phyloP scores from a whole-genome alignment of 2,888 invertebrate genomes.

The Lasioglossum leucozonium region DNA sequence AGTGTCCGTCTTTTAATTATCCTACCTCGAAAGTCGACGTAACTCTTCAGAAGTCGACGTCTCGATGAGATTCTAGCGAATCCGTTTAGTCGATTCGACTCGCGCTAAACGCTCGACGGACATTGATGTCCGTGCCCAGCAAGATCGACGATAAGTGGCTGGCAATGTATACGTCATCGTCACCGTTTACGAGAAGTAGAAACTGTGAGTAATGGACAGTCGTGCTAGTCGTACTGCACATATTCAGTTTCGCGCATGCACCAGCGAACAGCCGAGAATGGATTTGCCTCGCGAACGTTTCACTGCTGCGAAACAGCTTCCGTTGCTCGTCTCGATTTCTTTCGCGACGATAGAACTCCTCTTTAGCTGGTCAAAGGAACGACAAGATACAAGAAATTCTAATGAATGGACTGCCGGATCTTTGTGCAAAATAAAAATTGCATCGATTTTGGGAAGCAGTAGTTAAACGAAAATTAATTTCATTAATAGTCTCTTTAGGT shows the following conservation, averaged over 20 bases:
- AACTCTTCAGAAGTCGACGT: neutral
- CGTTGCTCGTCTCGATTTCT: neutral
- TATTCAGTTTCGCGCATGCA: neutral
- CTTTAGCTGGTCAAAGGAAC: neutral
- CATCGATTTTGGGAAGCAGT: no score
- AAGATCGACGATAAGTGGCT: constrained; percentile 5
- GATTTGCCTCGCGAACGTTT: neutral
- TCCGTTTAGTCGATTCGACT: neutral
- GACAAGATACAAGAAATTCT: neutral
- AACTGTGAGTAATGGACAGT: constrained; percentile 2
- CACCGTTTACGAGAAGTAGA: neutral
- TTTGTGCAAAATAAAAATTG: no score
- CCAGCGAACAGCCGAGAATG: neutral
- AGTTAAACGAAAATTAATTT: no score
- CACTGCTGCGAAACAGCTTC: neutral
- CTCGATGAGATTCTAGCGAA: neutral
- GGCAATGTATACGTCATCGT: neutral
- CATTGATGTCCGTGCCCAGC: neutral
- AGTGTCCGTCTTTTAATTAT: neutral
- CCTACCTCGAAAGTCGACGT: no score
- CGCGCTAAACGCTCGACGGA: neutral
- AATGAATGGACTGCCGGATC: no score
- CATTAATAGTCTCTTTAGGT: no score
- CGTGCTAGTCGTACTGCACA: neutral
- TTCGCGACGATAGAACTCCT: neutral